Evolutionary conservation across 2,888 invertebrate genomes (phyloP), one percentile per base, ranked within the genome.

Genomic region (Lypha dubia): DNA sequence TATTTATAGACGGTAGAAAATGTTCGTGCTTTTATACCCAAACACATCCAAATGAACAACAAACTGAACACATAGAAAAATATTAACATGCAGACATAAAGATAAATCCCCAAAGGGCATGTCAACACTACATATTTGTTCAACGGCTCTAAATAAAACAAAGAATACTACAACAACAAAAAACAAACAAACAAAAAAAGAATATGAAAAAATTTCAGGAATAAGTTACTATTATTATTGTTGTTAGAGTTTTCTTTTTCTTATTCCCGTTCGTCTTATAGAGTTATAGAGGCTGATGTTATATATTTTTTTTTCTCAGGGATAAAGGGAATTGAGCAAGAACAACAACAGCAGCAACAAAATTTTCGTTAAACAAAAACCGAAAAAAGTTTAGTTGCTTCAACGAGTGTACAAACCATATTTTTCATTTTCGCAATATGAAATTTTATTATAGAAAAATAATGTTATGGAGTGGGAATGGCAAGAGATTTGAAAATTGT

Each of bases 101-200:
- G 53, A 81, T 77, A 73, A 79, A 81, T 84, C 68, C 84, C 84
- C 84, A 74, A 84, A 77, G 80, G 84, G 62, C 84, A 84, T 84
- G 84, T 84, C 84, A 84, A 84, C 84, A 84, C 80, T 84, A 84
- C 70, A 84, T 73, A 77, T 73, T 81, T 74, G 84, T 80, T 79
- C 56, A 49, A n/a, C 41, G 75, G 70, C 70, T n/a, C n/a, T 62
- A 44, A 68, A 46, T 58, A 67, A 58, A 74, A 67, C 22, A 58
- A 60, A 44, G 32, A 20, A 17, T 5, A 17, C 8, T 24, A 38
- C 20, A 60, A 7, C 0, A 51, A 38, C 24, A 74, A n/a, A 13
- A 22, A 60, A 3, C 20, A 32, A 32, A 20, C 5, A 38, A 60
- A 20, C 4, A n/a, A 51, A 7, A 20, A 13, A 24, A 15, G 9